These are phyloP conservation scores for Hippopotamyrus pictus DNA, from an alignment of 2,797 vertebrate genomes.

Conservation along the genomic window DNA sequence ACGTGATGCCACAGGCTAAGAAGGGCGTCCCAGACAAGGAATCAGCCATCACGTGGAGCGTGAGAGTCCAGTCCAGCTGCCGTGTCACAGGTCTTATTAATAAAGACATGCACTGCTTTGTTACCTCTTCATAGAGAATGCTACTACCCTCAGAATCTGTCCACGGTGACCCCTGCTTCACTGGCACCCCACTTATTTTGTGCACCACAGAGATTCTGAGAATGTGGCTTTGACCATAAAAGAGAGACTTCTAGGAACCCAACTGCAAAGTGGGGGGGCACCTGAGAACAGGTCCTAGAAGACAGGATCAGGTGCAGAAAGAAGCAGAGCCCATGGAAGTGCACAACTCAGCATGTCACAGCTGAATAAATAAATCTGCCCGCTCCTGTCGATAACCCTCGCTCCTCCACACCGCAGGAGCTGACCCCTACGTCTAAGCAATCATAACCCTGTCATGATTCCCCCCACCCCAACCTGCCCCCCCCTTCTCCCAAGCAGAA, in stretches of 20 bases:
- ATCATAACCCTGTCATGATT: slow-evolving; percentile 11
- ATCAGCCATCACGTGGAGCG: background rate
- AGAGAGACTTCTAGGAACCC: background rate
- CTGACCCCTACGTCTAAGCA: slow-evolving; percentile 16
- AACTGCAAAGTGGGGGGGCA: background rate
- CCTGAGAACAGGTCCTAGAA: background rate
- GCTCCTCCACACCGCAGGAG: background rate
- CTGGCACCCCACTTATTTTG: background rate
- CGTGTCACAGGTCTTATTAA: background rate
- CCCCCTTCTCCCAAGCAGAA: background rate
- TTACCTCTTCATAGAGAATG: background rate
- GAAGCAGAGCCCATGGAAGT: background rate
- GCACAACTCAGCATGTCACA: background rate
- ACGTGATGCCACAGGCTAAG: background rate
- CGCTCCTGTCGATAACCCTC: background rate
- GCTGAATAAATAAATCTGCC: slow-evolving; percentile 10
- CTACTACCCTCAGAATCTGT: background rate
- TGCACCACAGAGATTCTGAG: background rate
- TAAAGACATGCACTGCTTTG: background rate
- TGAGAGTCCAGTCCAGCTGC: background rate
- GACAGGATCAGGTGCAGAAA: background rate
- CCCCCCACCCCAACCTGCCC: background rate
- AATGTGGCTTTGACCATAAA: background rate
- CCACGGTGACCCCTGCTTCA: background rate
- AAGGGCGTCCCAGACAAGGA: background rate